A percentile compares a stretch with the other conserved stretches of the same genome.
Evolutionary conservation across 2,797 vertebrate species (phyloP).

Genomic region (Melopsittacus undulatus): DNA sequence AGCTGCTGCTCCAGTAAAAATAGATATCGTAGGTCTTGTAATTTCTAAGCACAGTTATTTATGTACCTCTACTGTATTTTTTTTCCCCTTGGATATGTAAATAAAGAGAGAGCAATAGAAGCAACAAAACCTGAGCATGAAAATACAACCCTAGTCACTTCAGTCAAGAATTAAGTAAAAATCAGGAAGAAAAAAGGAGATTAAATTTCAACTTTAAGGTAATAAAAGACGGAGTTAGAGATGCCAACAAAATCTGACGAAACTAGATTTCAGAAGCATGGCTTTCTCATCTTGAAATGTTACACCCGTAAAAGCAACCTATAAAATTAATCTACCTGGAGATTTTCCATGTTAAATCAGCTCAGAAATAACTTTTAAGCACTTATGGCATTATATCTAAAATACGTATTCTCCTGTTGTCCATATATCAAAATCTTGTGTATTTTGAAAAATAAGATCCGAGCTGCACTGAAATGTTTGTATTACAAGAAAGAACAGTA

Average conservation of each 20-base stretch:
- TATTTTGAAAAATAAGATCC: constrained; percentile 40
- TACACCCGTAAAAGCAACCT: constrained; percentile 64
- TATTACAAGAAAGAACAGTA: constrained; percentile 62
- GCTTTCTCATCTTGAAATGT: constrained; percentile 73
- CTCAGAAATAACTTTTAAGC: constrained; percentile 65
- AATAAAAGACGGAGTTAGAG: constrained; percentile 63
- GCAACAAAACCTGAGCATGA: not conserved
- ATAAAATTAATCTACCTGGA: constrained; percentile 74
- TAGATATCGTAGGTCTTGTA: not conserved
- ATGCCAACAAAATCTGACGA: constrained; percentile 55
- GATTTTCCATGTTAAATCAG: constrained; percentile 67
- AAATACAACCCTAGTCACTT: not conserved
- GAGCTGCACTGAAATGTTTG: constrained; percentile 63
- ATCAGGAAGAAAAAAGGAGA: constrained; percentile 5
- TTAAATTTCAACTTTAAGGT: constrained; percentile 61
- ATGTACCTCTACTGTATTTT: not conserved
- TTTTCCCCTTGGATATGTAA: not conserved
- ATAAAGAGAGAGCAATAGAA: not conserved
- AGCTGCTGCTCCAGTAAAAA: not conserved
- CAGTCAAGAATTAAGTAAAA: constrained; percentile 42
- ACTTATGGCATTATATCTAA: constrained; percentile 55
- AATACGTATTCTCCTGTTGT: constrained; percentile 47
- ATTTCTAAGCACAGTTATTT: not conserved
- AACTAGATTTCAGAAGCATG: constrained; percentile 62
- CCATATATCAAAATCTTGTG: constrained; percentile 32